Percentiles rank a stretch among this genome's conserved stretches.
These are phyloP conservation scores for Coranthus polyacanthus DNA, from an alignment of 2,797 vertebrate genomes.

Conservation along the genomic window DNA sequence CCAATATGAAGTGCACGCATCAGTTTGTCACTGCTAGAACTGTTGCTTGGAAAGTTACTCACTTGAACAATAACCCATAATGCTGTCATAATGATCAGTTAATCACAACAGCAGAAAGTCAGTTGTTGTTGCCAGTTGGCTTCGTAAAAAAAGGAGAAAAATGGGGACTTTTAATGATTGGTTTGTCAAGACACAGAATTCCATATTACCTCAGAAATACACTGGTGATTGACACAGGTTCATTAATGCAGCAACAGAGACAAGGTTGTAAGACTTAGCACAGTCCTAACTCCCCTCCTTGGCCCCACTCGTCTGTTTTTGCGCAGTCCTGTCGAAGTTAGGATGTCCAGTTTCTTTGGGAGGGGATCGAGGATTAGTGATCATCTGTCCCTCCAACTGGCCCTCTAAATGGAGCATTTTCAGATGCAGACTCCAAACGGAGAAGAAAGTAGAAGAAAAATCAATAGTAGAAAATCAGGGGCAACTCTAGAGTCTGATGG, in stretches of 20 bases:
- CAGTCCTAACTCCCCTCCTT: too few species aligned
- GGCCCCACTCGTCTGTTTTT: too few species aligned
- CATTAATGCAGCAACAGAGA: neutral
- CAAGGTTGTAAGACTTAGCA: neutral
- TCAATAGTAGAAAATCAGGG: too few species aligned
- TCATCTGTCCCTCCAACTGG: too few species aligned
- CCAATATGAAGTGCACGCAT: neutral
- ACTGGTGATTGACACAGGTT: neutral
- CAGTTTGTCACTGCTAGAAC: slow-evolving; percentile 14
- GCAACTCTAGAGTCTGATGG: too few species aligned
- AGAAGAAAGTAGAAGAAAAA: too few species aligned
- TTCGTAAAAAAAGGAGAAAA: neutral
- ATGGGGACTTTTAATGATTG: neutral
- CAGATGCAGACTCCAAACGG: too few species aligned
- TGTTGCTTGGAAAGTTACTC: slow-evolving; percentile 2
- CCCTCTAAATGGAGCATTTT: too few species aligned
- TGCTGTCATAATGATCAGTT: neutral
- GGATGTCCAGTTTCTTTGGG: too few species aligned
- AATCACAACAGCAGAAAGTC: slow-evolving; percentile 12
- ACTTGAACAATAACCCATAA: slow-evolving; percentile 19
- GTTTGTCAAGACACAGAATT: neutral
- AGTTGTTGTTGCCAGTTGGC: neutral
- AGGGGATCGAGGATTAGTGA: too few species aligned
- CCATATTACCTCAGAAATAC: neutral
- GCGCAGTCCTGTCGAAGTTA: too few species aligned